Evolutionary conservation across 1,140 invertebrate genomes (phyloP).

Genomic region (Saccostrea glomerata): DNA sequence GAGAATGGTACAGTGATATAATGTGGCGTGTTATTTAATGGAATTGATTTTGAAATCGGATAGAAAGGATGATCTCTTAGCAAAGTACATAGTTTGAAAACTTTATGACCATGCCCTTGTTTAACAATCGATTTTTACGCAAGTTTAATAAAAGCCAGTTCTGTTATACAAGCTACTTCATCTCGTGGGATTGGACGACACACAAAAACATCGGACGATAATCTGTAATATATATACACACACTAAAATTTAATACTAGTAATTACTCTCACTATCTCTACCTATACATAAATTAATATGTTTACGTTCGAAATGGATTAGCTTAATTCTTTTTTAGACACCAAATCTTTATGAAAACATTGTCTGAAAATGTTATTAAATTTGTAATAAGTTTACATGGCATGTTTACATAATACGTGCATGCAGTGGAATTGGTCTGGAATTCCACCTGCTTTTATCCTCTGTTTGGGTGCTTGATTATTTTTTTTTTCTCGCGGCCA

Average conservation of each 20-base stretch:
- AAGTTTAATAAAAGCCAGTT: constrained; percentile 11
- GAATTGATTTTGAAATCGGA: constrained; percentile 23
- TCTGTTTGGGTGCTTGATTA: background rate
- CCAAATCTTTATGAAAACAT: constrained; percentile 19
- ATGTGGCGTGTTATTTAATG: background rate
- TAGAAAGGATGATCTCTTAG: background rate
- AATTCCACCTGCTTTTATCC: background rate
- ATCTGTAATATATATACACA: background rate
- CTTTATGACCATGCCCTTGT: background rate
- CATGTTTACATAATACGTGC: background rate
- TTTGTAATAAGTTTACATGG: background rate
- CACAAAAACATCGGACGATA: background rate
- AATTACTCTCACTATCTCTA: background rate
- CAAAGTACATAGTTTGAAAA: constrained; percentile 16
- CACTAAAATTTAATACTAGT: background rate
- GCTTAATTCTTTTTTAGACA: background rate
- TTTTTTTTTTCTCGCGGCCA: background rate
- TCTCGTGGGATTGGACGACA: background rate
- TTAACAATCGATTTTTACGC: constrained; percentile 13
- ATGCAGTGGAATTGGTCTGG: background rate
- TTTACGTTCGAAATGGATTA: background rate
- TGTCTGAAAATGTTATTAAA: background rate
- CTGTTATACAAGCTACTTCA: background rate
- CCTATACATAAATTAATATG: background rate
- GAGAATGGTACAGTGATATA: background rate